Conservation (phyloP, 2,888 invertebrate genomes). For the Hyppa rectilinea region DNA sequence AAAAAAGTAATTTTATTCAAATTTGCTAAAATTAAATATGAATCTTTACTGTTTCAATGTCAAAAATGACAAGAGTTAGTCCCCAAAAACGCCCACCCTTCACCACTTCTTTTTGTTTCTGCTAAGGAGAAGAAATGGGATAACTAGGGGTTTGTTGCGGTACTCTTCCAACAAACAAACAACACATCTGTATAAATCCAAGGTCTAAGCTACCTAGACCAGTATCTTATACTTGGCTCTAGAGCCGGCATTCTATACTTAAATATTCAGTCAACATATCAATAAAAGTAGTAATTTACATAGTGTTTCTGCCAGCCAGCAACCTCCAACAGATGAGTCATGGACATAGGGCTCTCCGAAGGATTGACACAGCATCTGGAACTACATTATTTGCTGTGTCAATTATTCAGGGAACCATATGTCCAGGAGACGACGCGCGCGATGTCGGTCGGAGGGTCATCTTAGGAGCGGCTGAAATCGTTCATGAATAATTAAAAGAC, state of each 20-base stretch:
- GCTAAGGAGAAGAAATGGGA: too few species aligned
- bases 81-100: neutral
- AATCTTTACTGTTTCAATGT: too few species aligned
- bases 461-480: neutral
- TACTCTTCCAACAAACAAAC: neutral
- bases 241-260: neutral
- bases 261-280: neutral
- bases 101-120: neutral
- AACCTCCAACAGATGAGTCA: neutral
- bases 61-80: neutral
- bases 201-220: neutral
- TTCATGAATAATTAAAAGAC: slow-evolving; percentile 1
- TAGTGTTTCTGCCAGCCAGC: neutral
- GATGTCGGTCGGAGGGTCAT: neutral
- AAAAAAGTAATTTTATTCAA: too few species aligned
- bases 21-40: too few species aligned
- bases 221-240: too few species aligned
- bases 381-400: neutral
- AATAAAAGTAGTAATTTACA: neutral
- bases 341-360: neutral
- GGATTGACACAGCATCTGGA: neutral
- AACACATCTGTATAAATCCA: neutral
- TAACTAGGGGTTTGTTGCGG: neutral
- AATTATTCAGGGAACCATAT: neutral
- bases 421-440: neutral